Percentiles rank a stretch among this genome's conserved stretches.
Conservation (phyloP, 2,888 invertebrate genomes). For the Orgyia antiqua region DNA sequence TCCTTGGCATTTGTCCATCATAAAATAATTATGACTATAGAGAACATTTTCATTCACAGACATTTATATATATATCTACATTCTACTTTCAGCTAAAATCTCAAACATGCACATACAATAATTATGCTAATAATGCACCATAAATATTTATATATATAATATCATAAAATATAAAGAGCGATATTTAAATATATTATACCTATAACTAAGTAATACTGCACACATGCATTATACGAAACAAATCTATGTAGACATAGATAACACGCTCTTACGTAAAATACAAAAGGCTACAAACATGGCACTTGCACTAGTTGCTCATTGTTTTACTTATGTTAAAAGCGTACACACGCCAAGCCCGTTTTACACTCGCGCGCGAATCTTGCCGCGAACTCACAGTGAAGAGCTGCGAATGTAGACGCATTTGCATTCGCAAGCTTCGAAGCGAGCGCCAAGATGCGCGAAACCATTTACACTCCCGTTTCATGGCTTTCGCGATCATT, state of each 20-base stretch:
- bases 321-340: too few species aligned
- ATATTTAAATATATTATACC: constrained; percentile 32
- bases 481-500: too few species aligned
- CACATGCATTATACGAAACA: constrained; percentile 47
- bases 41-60: constrained; percentile 9
- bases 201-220: constrained; percentile 63
- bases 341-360: constrained; percentile 16
- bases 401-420: too few species aligned
- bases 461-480: too few species aligned
- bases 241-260: constrained; percentile 62
- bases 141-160: constrained; percentile 16
- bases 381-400: too few species aligned
- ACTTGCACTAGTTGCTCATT: constrained; percentile 32
- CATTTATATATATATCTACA: constrained; percentile 15
- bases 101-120: constrained; percentile 21
- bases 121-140: constrained; percentile 21
- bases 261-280: constrained; percentile 33
- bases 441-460: too few species aligned
- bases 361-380: too few species aligned
- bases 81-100: constrained; percentile 17
- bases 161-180: constrained; percentile 37
- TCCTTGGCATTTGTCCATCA: constrained; percentile 19
- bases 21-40: constrained; percentile 9
- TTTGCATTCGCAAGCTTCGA: too few species aligned
- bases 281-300: constrained; percentile 34